Evolutionary conservation across 1,140 invertebrate species (phyloP).

Genomic region (Camponotus vicinus): DNA sequence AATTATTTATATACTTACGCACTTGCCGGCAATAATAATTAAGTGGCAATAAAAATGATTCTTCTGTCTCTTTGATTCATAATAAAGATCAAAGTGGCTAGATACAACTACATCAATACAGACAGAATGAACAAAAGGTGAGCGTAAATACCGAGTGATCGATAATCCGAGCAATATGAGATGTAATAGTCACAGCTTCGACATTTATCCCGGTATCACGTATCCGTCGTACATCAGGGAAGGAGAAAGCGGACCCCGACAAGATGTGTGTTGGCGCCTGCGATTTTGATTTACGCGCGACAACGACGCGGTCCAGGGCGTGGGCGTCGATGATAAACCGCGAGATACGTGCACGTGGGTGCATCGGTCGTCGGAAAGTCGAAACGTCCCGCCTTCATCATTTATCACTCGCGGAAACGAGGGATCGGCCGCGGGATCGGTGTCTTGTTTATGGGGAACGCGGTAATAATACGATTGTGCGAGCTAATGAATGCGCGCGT

Average conservation of each 20-base stretch:
- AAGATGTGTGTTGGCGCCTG: constrained; percentile 42
- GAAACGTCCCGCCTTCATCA: constrained; percentile 46
- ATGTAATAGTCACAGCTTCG: constrained; percentile 34
- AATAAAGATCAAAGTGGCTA: no score
- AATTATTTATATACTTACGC: no score
- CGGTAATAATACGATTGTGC: constrained; percentile 68
- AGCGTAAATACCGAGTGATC: constrained; percentile 13
- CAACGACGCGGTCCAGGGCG: constrained; percentile 34
- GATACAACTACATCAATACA: no score
- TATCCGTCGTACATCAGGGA: constrained; percentile 13
- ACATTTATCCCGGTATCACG: constrained; percentile 18
- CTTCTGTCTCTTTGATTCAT: no score
- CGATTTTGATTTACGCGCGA: constrained; percentile 71
- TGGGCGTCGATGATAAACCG: constrained; percentile 63
- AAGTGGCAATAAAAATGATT: no score
- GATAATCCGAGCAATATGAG: not conserved
- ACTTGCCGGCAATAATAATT: no score
- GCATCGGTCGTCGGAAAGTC: constrained; percentile 62
- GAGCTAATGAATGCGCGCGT: constrained; percentile 63
- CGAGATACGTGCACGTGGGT: constrained; percentile 57
- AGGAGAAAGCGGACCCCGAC: constrained; percentile 44
- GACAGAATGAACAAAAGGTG: no score
- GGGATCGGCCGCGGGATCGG: constrained; percentile 39
- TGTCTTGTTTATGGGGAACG: constrained; percentile 49
- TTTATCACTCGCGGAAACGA: constrained; percentile 62